Evolutionary conservation across 2,113 vertebrate genomes (phyloP).

Genomic region (Steatornis caripensis): DNA sequence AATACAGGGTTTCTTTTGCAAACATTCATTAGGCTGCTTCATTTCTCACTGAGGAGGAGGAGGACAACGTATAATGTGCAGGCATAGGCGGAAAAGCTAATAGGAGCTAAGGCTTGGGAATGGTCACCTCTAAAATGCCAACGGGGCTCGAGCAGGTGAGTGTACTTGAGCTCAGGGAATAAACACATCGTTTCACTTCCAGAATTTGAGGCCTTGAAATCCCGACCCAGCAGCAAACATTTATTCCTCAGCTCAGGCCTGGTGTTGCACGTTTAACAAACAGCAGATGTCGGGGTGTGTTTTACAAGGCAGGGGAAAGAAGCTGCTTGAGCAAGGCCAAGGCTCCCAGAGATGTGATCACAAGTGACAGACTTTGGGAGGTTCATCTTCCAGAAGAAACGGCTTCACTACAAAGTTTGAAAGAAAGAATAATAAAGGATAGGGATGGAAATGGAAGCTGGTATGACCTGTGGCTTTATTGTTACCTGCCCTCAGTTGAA

Average conservation of each 20-base stretch:
- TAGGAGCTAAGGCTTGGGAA: neutral
- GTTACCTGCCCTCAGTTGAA: neutral
- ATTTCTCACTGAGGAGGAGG: neutral
- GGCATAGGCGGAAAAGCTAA: neutral
- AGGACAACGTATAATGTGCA: neutral
- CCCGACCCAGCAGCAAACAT: neutral
- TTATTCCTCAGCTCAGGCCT: neutral
- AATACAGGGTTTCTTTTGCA: neutral
- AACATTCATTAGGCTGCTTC: neutral
- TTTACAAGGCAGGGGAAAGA: neutral
- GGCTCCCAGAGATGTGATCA: fast-evolving
- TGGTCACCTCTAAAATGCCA: neutral
- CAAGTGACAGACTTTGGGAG: neutral
- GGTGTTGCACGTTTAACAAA: neutral
- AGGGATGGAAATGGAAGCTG: neutral
- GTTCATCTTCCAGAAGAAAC: neutral
- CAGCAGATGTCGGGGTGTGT: neutral
- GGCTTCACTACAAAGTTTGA: neutral
- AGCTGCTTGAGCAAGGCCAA: neutral
- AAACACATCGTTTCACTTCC: neutral
- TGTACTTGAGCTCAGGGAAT: neutral
- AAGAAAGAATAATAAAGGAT: neutral
- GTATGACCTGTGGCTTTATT: neutral
- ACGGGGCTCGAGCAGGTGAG: neutral
- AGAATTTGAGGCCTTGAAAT: neutral